These are phyloP conservation scores for Seladonia tumulorum DNA, from an alignment of 2,888 invertebrate species.

Conservation along the genomic window DNA sequence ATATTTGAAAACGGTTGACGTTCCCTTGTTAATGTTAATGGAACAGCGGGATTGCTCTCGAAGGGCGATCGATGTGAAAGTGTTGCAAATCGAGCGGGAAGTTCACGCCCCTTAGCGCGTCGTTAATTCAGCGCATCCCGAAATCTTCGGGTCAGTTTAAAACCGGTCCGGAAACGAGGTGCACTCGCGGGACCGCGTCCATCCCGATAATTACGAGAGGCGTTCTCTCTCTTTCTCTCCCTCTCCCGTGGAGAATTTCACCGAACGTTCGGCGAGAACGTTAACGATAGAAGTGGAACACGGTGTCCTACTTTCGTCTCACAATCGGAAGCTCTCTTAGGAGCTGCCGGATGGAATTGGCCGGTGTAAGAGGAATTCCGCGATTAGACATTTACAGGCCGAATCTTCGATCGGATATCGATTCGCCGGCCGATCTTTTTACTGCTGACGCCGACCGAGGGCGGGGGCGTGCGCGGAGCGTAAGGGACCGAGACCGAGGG, in stretches of 20 bases:
- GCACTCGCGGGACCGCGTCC: conserved; percentile 62
- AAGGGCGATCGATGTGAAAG: conserved; percentile 1
- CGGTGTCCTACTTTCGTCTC: conserved; percentile 60
- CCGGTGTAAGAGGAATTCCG: conserved; percentile 46
- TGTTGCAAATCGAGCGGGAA: conserved; percentile 29
- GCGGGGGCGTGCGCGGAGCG: background rate
- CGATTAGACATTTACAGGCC: conserved; percentile 56
- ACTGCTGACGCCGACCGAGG: conserved; percentile 49
- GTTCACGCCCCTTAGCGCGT: conserved; percentile 38
- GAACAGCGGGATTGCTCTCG: background rate
- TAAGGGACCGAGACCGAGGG: conserved; percentile 20
- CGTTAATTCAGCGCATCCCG: conserved; percentile 56
- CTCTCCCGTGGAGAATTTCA: conserved; percentile 35
- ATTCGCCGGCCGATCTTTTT: conserved; percentile 40
- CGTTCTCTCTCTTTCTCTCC: background rate
- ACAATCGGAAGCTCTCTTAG: conserved; percentile 56
- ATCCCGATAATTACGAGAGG: conserved; percentile 61
- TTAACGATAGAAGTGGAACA: conserved; percentile 49
- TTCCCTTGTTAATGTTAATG: too few species aligned
- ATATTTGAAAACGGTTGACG: too few species aligned
- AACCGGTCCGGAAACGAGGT: conserved; percentile 39
- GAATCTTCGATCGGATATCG: conserved; percentile 53
- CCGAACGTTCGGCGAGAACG: conserved; percentile 17
- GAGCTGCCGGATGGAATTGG: conserved; percentile 42
- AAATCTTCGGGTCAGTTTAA: conserved; percentile 59